phyloP scores from a whole-genome alignment of 2,888 invertebrate genomes.

The Malthinus flaveolus region DNA sequence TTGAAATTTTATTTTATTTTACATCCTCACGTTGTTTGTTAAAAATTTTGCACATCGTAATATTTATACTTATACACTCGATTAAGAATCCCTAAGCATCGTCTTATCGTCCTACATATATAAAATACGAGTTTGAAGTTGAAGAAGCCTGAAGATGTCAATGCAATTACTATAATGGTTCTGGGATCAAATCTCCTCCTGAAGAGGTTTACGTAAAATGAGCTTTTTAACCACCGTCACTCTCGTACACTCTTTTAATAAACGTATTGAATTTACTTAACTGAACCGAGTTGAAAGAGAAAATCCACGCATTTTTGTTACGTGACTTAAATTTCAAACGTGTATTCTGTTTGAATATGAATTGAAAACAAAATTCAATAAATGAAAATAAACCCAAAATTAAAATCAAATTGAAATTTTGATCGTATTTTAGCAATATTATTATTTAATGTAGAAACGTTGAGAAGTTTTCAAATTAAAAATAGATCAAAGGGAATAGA shows the following conservation, averaged over 20 bases:
- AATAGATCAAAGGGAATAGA: no score
- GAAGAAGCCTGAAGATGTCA: conserved; percentile 30
- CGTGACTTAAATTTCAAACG: conserved; percentile 21
- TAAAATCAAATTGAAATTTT: no score
- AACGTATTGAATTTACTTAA: conserved; percentile 11
- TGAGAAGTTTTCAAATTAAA: no score
- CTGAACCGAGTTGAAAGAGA: conserved; percentile 4
- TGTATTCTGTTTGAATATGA: background rate
- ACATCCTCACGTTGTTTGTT: no score
- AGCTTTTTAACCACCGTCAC: conserved; percentile 23
- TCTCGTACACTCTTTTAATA: conserved; percentile 17
- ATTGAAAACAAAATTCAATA: no score
- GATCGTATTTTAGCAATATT: no score
- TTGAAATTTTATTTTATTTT: no score
- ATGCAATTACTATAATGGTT: conserved; percentile 35
- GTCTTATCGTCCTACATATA: conserved; percentile 22
- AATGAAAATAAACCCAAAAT: no score
- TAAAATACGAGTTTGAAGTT: conserved; percentile 29
- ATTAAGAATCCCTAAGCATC: conserved; percentile 28
- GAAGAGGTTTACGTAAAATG: conserved; percentile 23
- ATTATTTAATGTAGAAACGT: no score
- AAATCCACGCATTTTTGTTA: conserved; percentile 17
- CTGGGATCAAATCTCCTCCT: conserved; percentile 28
- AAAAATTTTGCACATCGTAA: no score
- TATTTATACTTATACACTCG: background rate